Evolutionary conservation across 2,888 invertebrate genomes (phyloP), one percentile per base, ranked within the genome.

Genomic region (Zaprionus obscuricornis): DNA sequence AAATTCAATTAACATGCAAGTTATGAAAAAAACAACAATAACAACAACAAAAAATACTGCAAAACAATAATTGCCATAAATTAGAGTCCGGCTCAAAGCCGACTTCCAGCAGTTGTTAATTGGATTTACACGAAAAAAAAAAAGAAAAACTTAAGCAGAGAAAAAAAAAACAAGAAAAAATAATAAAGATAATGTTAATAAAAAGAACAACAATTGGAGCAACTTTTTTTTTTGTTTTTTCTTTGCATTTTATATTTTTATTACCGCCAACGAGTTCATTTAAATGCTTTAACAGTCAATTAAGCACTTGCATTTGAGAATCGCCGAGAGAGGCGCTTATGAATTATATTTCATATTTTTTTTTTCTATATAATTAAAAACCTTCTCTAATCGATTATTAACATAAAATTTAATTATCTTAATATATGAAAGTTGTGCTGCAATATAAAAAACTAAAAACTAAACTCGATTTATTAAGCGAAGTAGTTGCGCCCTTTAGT

Each of bases 41-140:
- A 3, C 3, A 33, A 16, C 10, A 13, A n/a, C 4, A 11, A 33
- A 11, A 57, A 39, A 62, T 43, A 62, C 54, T 64, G 79, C 75
- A 40, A n/a, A n/a, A 13, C 51, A 36, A 72, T 68, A 78, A 82
- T 77, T 78, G 83, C 58, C 58, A 77, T 82, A 78, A 85, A 85
- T 85, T 77, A 74, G 83, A 85, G 52, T 43, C 57, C 54, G 49
- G 52, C 27, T 24, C 55, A 45, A 45, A 47, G 27, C 40, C 29
- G 51, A 49, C 47, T 31, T 54, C 71, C 45, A 57, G 42, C 47
- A 55, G 34, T 29, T 39, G 68, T 55, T 78, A 78, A 78, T 78
- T 82, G 78, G 57, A 83, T 63, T 66, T 46, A 50, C 76, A 75
- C 72, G 68, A 58, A 57, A 62, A 29, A 34, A 31, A 37, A 33